Evolutionary conservation across 2,113 vertebrate genomes (phyloP), one percentile per base, ranked within the genome.

Genomic region (Sturnus vulgaris): DNA sequence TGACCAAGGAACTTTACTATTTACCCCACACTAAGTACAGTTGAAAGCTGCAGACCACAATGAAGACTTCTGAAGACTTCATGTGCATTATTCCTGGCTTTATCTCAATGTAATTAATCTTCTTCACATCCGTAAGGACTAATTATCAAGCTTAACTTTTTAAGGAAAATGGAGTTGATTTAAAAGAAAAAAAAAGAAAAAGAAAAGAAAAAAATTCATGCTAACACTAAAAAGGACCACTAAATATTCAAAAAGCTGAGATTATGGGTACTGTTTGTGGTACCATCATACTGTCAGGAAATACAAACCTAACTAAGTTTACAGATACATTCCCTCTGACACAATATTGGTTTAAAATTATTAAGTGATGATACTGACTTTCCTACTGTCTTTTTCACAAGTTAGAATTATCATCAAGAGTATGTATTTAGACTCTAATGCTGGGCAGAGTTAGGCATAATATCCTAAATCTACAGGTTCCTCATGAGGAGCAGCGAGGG

Each of bases 401-500:
- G 39, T 20, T 64, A 11, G 12, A 86, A 60, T 16, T 53, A 71
- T 33, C 18, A 82, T 17, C 19, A 80, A 17, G 11, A 3, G 0
- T 12, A 42, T n/a, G 7, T 10, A 12, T 49, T 83, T 30, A 83
- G 42, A 75, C 37, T 86, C 33, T 5, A 49, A 12, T 22, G 21
- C 20, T 53, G 24, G 9, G n/a, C 39, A 88, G n/a, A 75, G 27
- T 27, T 53, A 87, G 24, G 7, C 20, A 1, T 24, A 86, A 47
- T 8, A 52, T 52, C 61, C 15, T 31, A 35, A 47, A 11, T 27
- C 23, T 42, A 25, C 23, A 70, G 1, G 15, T 37, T 68, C 47
- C 28, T 49, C 35, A 57, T 1, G 7, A 6, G 5, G 6, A 21
- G 7, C 33, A 55, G n/a, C 0, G 0, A 46, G 4, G 5, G 24